phyloP scores from a whole-genome alignment of 2,113 vertebrate species.

The Phoxinus phoxinus region DNA sequence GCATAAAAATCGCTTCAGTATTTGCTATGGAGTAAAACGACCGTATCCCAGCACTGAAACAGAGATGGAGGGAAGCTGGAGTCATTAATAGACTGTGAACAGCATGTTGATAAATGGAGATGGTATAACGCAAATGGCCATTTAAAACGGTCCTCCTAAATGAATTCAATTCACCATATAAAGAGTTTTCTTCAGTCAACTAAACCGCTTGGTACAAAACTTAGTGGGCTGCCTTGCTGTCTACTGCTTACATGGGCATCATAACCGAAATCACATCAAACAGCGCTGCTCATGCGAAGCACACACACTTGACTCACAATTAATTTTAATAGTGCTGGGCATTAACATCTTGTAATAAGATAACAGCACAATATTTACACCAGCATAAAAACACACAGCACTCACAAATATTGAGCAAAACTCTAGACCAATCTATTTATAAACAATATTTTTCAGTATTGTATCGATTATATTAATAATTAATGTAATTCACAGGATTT shows the following conservation, averaged over 20 bases:
- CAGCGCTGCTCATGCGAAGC: background rate
- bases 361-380: no score
- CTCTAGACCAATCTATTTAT: background rate
- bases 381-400: background rate
- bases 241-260: background rate
- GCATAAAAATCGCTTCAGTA: constrained; percentile 74
- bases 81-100: background rate
- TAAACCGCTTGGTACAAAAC: background rate
- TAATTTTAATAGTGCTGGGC: background rate
- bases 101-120: background rate
- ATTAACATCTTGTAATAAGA: background rate
- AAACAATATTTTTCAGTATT: background rate
- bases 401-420: background rate
- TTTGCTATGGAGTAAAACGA: background rate
- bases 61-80: background rate
- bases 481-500: background rate
- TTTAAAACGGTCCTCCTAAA: background rate
- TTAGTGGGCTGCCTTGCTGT: background rate
- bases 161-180: background rate
- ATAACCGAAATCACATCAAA: background rate
- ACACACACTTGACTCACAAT: background rate
- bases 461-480: background rate
- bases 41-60: background rate
- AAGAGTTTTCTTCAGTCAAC: background rate
- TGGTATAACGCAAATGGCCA: background rate